Conservation (phyloP, 2,888 invertebrate genomes). For the Lomographa bimaculata region DNA sequence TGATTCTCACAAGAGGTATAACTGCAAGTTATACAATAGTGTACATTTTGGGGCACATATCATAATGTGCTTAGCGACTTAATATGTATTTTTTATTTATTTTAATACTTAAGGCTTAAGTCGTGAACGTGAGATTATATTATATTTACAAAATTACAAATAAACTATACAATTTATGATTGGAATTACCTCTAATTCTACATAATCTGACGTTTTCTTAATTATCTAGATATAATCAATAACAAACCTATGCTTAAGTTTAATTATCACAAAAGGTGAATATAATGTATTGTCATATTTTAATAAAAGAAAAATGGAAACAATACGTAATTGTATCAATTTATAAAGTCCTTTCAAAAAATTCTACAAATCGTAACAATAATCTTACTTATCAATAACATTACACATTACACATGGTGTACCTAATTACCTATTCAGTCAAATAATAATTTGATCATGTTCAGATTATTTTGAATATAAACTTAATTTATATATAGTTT, state of each 20-base stretch:
- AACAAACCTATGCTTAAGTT: constrained; percentile 15
- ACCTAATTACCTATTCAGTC: constrained; percentile 47
- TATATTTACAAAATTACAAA: constrained; percentile 30
- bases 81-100: background rate
- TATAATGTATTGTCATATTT: constrained; percentile 23
- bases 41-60: constrained; percentile 21
- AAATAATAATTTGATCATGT: constrained; percentile 45
- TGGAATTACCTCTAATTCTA: constrained; percentile 12
- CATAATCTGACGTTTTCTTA: constrained; percentile 1
- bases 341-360: constrained; percentile 11
- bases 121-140: constrained; percentile 6
- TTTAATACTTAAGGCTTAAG: background rate
- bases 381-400: constrained; percentile 11
- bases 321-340: constrained; percentile 17
- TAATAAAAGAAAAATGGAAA: constrained; percentile 19
- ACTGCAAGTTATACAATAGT: constrained; percentile 15
- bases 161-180: constrained; percentile 10
- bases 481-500: constrained; percentile 59
- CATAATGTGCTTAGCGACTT: constrained; percentile 9
- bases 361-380: constrained; percentile 14
- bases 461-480: constrained; percentile 42
- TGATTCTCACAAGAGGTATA: constrained; percentile 10
- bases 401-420: constrained; percentile 34
- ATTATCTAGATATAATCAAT: constrained; percentile 3
- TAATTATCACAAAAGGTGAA: constrained; percentile 35